These are phyloP conservation scores for Halocaridina rubra DNA, from an alignment of 2,888 invertebrate species.

Conservation along the genomic window DNA sequence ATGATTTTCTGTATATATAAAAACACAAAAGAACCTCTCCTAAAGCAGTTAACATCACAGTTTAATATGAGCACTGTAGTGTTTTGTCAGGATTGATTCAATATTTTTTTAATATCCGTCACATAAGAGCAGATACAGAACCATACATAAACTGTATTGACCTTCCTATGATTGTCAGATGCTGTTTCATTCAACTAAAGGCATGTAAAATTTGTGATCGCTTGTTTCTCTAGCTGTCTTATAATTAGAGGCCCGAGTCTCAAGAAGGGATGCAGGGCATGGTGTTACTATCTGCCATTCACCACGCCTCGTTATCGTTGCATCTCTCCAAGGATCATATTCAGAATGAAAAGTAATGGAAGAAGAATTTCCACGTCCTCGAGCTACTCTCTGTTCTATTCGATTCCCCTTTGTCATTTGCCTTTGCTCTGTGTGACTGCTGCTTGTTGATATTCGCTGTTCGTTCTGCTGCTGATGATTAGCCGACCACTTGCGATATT, in stretches of 20 bases:
- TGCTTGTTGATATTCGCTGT: conserved; percentile 17
- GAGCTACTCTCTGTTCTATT: conserved; percentile 31
- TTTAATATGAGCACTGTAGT: conserved; percentile 42
- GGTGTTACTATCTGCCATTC: conserved; percentile 63
- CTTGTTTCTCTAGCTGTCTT: conserved; percentile 23
- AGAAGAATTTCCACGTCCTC: conserved; percentile 49
- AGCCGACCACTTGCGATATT: conserved; percentile 59
- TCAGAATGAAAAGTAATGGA: conserved; percentile 63
- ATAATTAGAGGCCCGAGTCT: conserved; percentile 46
- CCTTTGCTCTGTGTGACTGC: conserved; percentile 6
- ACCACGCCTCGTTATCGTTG: conserved; percentile 60
- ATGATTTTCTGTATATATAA: conserved; percentile 11
- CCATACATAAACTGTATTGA: not conserved
- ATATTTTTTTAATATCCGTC: too few relatives aligned
- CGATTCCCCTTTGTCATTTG: not conserved
- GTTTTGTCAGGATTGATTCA: not conserved
- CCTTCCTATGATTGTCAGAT: too few relatives aligned
- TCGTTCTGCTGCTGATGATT: conserved; percentile 51
- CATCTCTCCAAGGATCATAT: conserved; percentile 61
- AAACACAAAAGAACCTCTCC: conserved; percentile 15
- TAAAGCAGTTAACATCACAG: conserved; percentile 45
- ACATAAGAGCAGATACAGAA: not conserved
- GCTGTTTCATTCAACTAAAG: conserved; percentile 48
- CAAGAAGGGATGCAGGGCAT: conserved; percentile 56
- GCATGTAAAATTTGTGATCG: conserved; percentile 62